Base-by-base conservation (phyloP, 1,140 invertebrate species). In the Aporrectodea caliginosa region DNA sequence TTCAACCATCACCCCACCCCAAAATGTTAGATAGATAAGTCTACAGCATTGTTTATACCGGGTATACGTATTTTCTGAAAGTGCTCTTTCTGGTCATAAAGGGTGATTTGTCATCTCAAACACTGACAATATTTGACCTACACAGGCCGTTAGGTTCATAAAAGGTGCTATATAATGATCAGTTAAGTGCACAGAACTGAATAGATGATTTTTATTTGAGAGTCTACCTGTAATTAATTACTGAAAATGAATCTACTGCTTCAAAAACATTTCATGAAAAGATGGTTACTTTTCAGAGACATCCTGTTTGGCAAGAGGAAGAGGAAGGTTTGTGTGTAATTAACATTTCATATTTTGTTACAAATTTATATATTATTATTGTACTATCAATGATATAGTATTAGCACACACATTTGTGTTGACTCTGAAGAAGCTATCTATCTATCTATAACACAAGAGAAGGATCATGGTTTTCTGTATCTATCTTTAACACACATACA, bases 231-330 rank as follows among this genome's bases (percentile, higher is more conserved):
- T 58, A 58, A 12, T 12, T 22, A 58, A 58, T 6, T 6, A 12
- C 6, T 6, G 6, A 58, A 58, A 58, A 58, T 12, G 22, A 58
- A 58, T 22, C 6, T 6, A 58, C 43, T 58, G 22, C 22, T 12
- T 58, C 22, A 58, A 58, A 58, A 12, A 22, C 43, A 58, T 12
- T 12, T 22, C 43, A 12, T 12, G 14, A 32, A 12, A 16, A 12
- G 27, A 29, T 27, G 2, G 14, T 6, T 32, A 58, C 33, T 32
- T 58, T 79, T 74, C 35, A 79, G 78, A 34, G 78, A 29, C 78
- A 71, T 16, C 78, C 78, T 0, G 78, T 79, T 1, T 79, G 78
- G 78, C 78, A 79, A 32, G 78, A 70, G 6, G 76, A 79, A 31
- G 33, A 69, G 1, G 78, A 79, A 73, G 78, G 78, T 79, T 22